These are phyloP conservation scores for Allacma fusca DNA, from an alignment of 2,888 invertebrate species.

Conservation along the genomic window DNA sequence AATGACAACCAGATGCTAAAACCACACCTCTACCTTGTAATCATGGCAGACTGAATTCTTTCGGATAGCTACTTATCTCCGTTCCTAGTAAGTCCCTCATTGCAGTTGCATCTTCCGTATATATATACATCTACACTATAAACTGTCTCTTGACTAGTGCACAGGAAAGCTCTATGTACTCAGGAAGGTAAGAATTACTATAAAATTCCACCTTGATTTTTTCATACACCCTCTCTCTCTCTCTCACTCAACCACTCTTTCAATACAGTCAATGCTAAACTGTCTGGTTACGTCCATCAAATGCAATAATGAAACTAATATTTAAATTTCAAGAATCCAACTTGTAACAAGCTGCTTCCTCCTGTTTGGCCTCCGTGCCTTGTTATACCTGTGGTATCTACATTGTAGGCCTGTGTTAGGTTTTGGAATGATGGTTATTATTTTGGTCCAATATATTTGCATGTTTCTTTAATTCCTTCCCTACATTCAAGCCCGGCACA, in stretches of 20 bases:
- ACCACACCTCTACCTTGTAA: conserved; percentile 12
- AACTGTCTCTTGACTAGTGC: no score
- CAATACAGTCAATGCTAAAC: not conserved
- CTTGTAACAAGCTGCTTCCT: conserved; percentile 7
- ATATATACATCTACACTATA: no score
- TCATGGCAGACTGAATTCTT: not conserved
- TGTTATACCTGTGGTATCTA: not conserved
- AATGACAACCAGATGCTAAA: conserved; percentile 16
- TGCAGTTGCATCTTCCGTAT: not conserved
- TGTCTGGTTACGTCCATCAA: conserved; percentile 2
- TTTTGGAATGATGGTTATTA: no score
- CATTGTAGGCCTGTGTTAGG: not conserved
- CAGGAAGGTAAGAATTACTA: not conserved
- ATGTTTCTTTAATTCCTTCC: no score
- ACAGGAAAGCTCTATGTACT: no score
- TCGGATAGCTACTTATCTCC: not conserved
- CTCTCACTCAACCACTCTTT: not conserved
- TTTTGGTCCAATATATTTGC: no score
- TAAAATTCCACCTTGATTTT: conserved; percentile 12
- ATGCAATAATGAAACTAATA: not conserved
- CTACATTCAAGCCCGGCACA: no score
- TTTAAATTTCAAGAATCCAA: conserved; percentile 16
- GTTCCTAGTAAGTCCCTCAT: not conserved
- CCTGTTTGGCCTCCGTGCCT: not conserved
- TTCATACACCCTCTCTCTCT: not conserved